Percentiles rank a stretch among this genome's conserved stretches.
Conservation (phyloP, 2,888 invertebrate species). For the Ornithoptera alexandrae region DNA sequence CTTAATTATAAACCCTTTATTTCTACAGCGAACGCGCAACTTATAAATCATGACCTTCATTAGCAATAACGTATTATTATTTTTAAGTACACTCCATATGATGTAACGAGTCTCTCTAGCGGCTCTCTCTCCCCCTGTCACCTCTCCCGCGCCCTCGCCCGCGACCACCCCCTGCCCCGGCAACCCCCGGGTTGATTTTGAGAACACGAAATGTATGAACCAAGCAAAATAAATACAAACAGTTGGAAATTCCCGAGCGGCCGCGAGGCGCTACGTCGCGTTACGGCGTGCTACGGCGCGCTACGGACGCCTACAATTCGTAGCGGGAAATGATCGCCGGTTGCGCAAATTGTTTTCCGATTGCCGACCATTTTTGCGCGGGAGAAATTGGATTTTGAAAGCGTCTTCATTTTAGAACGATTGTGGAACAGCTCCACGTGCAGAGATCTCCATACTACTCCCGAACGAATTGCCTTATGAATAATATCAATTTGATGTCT, state of each 20-base stretch:
- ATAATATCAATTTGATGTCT: neutral
- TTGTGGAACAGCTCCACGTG: neutral
- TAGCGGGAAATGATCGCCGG: slow-evolving; percentile 14
- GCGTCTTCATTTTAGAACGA: neutral
- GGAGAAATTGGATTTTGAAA: slow-evolving; percentile 8
- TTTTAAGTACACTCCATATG: no score
- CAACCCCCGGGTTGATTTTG: no score
- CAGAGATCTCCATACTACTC: neutral
- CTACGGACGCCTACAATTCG: slow-evolving; percentile 3
- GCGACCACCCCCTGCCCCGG: no score
- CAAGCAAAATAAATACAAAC: neutral
- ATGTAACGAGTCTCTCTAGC: no score
- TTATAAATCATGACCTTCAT: no score
- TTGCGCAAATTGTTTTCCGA: slow-evolving; percentile 22
- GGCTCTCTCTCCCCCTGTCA: no score
- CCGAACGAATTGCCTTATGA: neutral
- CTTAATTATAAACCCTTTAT: no score
- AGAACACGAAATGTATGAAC: neutral
- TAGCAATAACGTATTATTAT: no score
- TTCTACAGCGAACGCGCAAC: no score
- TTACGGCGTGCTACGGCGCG: neutral
- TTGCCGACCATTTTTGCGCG: slow-evolving; percentile 12
- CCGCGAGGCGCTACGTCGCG: neutral
- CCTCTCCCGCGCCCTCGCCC: no score
- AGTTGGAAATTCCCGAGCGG: neutral